These are phyloP conservation scores for Paralichthys olivaceus DNA, from an alignment of 2,113 vertebrate species.

Conservation along the genomic window DNA sequence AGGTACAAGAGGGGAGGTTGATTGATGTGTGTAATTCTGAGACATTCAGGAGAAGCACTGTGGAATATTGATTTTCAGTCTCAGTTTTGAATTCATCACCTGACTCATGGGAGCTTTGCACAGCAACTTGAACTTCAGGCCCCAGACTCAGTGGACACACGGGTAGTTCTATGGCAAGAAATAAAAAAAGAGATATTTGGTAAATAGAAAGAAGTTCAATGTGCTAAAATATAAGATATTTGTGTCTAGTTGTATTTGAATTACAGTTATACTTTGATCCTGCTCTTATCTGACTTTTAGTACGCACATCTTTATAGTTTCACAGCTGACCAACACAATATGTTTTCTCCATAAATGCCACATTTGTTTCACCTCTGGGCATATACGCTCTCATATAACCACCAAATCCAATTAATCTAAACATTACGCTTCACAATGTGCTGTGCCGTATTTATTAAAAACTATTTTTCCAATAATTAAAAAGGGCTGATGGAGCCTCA, in stretches of 20 bases:
- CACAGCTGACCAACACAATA: neutral
- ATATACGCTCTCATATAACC: constrained; percentile 8
- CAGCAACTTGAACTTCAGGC: constrained; percentile 21
- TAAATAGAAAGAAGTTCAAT: constrained; percentile 5
- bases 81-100: constrained; percentile 42
- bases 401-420: constrained; percentile 46
- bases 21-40: constrained; percentile 44
- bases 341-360: constrained; percentile 1
- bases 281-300: neutral
- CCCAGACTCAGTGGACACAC: constrained; percentile 15
- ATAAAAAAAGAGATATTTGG: constrained; percentile 9
- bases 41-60: constrained; percentile 25
- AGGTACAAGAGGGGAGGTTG: constrained; percentile 10
- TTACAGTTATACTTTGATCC: neutral
- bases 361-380: constrained; percentile 30
- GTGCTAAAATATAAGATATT: neutral
- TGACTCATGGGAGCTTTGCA: constrained; percentile 21
- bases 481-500: constrained; percentile 27
- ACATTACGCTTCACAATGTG: constrained; percentile 34
- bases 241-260: neutral
- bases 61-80: constrained; percentile 49
- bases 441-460: constrained; percentile 16
- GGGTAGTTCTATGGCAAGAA: neutral
- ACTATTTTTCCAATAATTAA: constrained; percentile 38
- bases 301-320: neutral